These are phyloP conservation scores for Saturnia japonica DNA, from an alignment of 2,888 invertebrate species.

Conservation along the genomic window DNA sequence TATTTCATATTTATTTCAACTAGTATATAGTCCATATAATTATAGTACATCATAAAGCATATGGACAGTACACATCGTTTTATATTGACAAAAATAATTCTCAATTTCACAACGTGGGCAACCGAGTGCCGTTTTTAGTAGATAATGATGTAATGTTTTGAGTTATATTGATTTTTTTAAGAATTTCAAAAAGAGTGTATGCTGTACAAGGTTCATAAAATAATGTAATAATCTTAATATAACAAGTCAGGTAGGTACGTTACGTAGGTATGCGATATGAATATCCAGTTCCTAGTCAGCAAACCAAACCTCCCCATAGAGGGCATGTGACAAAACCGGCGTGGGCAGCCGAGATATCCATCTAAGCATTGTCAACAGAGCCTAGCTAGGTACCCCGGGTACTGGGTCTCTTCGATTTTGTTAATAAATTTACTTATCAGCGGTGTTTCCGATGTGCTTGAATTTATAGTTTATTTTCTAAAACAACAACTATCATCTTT, in stretches of 20 bases:
- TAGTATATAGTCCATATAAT: too few relatives aligned
- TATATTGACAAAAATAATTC: not conserved
- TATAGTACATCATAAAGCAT: not conserved
- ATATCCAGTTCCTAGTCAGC: conserved; percentile 13
- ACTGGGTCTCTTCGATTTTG: conserved; percentile 32
- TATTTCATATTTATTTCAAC: too few relatives aligned
- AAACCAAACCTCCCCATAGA: conserved; percentile 17
- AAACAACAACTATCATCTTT: not conserved
- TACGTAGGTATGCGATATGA: conserved; percentile 13
- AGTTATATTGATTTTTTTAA: not conserved
- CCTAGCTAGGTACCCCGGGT: conserved; percentile 25
- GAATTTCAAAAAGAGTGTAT: not conserved
- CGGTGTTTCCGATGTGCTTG: conserved; percentile 2
- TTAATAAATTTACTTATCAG: conserved; percentile 40
- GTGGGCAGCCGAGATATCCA: conserved; percentile 42
- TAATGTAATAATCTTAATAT: not conserved
- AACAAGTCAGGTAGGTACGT: not conserved
- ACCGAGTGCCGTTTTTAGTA: not conserved
- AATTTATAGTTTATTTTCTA: not conserved
- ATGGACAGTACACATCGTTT: not conserved
- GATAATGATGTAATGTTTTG: not conserved
- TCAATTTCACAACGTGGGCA: not conserved
- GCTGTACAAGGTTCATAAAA: not conserved
- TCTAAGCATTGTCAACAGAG: conserved; percentile 43
- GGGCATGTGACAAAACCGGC: conserved; percentile 34